Conservation (phyloP, 2,888 invertebrate species). For the Hydrotaea diabolus region DNA sequence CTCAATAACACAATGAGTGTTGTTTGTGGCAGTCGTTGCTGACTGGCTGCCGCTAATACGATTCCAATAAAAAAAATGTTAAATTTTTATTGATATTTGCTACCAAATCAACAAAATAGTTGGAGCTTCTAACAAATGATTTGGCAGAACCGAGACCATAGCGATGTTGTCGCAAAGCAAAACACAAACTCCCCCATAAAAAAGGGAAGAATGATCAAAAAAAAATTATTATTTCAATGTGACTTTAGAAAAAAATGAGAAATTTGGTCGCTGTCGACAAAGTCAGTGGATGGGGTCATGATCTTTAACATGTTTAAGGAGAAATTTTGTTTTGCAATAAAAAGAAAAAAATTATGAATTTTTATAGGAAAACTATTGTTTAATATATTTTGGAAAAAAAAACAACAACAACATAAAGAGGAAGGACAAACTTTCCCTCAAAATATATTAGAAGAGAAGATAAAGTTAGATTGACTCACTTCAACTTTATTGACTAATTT, state of each 20-base stretch:
- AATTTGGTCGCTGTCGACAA: background rate
- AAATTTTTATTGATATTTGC: slow-evolving; percentile 68
- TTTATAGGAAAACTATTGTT: background rate
- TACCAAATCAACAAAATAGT: slow-evolving; percentile 66
- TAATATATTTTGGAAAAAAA: too few relatives aligned
- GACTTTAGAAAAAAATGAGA: slow-evolving; percentile 30
- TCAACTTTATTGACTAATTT: too few relatives aligned
- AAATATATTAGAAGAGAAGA: background rate
- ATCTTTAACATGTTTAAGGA: slow-evolving; percentile 58
- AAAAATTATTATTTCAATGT: slow-evolving; percentile 53
- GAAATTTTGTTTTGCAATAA: slow-evolving; percentile 40
- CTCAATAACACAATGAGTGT: slow-evolving; percentile 57
- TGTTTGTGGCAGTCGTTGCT: background rate
- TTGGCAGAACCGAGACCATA: background rate
- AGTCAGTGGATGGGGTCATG: slow-evolving; percentile 39
- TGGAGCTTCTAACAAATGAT: slow-evolving; percentile 58
- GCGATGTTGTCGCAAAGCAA: background rate
- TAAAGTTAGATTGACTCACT: too few relatives aligned
- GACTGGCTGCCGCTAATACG: slow-evolving; percentile 51
- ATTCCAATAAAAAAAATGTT: slow-evolving; percentile 59
- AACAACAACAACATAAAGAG: too few relatives aligned
- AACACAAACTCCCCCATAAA: background rate
- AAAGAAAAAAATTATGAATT: slow-evolving; percentile 16
- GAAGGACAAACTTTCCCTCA: background rate
- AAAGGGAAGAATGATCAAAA: slow-evolving; percentile 50